Evolutionary conservation across 2,113 vertebrate genomes (phyloP).

Genomic region (Hymenochirus boettgeri): DNA sequence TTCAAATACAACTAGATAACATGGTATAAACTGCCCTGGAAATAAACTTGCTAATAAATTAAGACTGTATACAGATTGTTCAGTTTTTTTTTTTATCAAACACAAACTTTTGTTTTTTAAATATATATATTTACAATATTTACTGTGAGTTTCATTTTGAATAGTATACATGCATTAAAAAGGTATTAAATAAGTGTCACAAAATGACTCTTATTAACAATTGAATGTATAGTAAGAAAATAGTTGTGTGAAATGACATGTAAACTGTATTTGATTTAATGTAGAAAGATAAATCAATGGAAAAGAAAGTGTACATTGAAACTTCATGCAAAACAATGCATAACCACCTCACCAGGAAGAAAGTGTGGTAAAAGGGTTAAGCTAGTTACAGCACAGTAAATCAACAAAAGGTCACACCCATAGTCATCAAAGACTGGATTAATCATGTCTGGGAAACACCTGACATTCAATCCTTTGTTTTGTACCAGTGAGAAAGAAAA

Average conservation of each 20-base stretch:
- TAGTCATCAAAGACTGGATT: too few species aligned
- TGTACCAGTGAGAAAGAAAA: constrained; percentile 41
- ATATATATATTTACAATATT: constrained; percentile 55
- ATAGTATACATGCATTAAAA: constrained; percentile 60
- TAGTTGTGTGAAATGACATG: constrained; percentile 67
- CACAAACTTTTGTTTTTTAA: constrained; percentile 44
- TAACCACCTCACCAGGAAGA: constrained; percentile 50
- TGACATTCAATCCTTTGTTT: constrained; percentile 35
- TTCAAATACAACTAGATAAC: constrained; percentile 62
- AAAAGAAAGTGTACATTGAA: constrained; percentile 37
- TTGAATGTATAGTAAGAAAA: constrained; percentile 71
- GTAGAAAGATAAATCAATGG: constrained; percentile 52
- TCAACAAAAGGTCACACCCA: constrained; percentile 49
- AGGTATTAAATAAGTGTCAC: constrained; percentile 70
- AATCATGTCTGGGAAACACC: too few species aligned
- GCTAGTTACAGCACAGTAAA: constrained; percentile 69
- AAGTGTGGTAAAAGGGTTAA: constrained; percentile 44
- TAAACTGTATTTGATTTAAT: constrained; percentile 57
- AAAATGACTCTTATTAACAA: constrained; percentile 67
- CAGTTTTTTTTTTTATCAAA: constrained; percentile 56
- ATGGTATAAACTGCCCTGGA: constrained; percentile 52
- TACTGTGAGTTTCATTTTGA: constrained; percentile 57
- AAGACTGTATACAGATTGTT: constrained; percentile 49
- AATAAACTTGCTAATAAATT: constrained; percentile 62
- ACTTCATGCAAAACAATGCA: constrained; percentile 44